phyloP scores from a whole-genome alignment of 1,140 invertebrate species.

The Hormaphis cornu region DNA sequence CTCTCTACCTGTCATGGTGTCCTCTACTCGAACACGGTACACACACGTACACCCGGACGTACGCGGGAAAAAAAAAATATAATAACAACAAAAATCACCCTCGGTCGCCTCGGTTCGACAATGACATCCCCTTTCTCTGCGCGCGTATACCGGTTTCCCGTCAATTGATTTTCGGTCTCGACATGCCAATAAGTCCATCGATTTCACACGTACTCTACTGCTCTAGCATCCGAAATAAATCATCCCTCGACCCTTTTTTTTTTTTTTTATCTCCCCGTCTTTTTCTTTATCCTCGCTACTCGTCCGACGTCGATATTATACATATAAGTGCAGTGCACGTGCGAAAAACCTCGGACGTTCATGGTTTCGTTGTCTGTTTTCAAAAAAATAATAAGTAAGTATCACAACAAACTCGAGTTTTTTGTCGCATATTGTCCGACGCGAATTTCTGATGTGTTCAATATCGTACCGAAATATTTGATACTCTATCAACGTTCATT shows the following conservation, averaged over 20 bases:
- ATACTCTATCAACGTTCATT: too few species aligned
- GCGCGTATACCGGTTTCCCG: conserved; percentile 12
- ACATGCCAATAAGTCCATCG: conserved; percentile 30
- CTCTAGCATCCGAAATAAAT: conserved; percentile 30
- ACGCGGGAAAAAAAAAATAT: not conserved
- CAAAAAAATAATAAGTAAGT: too few species aligned
- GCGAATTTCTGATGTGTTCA: too few species aligned
- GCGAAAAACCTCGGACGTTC: conserved; percentile 3
- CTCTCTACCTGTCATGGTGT: conserved; percentile 20
- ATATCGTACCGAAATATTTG: too few species aligned
- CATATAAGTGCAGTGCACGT: not conserved
- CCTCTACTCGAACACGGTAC: conserved; percentile 2
- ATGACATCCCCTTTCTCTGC: conserved; percentile 7
- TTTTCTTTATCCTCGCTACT: too few species aligned
- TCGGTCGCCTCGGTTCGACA: not conserved
- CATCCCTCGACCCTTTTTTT: conserved; percentile 2
- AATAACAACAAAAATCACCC: not conserved
- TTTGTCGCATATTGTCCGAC: too few species aligned
- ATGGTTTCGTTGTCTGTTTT: too few species aligned
- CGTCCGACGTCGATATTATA: too few species aligned
- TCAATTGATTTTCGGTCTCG: conserved; percentile 23
- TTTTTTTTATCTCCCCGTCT: not conserved
- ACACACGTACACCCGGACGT: not conserved
- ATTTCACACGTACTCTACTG: conserved; percentile 30
- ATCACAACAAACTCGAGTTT: too few species aligned